Percentiles rank a stretch among this genome's conserved stretches.
Evolutionary conservation across 2,888 invertebrate genomes (phyloP).

Genomic region (Parelbella ahira): DNA sequence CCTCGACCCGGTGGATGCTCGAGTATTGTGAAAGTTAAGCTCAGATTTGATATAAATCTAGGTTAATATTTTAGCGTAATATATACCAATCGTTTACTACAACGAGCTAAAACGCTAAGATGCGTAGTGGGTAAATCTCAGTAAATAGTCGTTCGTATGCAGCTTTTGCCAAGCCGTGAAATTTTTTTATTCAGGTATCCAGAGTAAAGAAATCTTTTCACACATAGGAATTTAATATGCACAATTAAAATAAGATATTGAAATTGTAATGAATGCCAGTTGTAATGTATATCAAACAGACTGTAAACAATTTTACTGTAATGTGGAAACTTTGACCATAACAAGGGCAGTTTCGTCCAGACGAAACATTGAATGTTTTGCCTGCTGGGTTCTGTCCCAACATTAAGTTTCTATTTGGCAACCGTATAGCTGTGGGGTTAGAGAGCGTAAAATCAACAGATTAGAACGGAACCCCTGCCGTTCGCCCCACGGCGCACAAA

Average conservation of each 20-base stretch:
- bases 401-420: conserved; percentile 25
- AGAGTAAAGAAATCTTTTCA: too few relatives aligned
- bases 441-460: conserved; percentile 79
- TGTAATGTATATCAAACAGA: too few relatives aligned
- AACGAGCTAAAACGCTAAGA: too few relatives aligned
- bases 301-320: too few relatives aligned
- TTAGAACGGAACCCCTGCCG: conserved; percentile 63
- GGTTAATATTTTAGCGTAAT: too few relatives aligned
- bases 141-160: conserved; percentile 11
- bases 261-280: too few relatives aligned
- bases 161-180: conserved; percentile 6
- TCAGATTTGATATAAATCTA: too few relatives aligned
- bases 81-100: too few relatives aligned
- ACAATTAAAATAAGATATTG: too few relatives aligned
- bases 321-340: too few relatives aligned
- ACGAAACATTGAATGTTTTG: conserved; percentile 11
- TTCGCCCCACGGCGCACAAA: conserved; percentile 49
- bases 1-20: not conserved
- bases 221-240: too few relatives aligned
- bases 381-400: conserved; percentile 9
- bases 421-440: conserved; percentile 40
- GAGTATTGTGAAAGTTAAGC: not conserved
- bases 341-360: conserved; percentile 9
- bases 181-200: too few relatives aligned
- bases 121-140: not conserved